A percentile compares a stretch with the other conserved stretches of the same genome.
Evolutionary conservation across 2,113 vertebrate genomes (phyloP).

Genomic region (Phyllostomus discolor): DNA sequence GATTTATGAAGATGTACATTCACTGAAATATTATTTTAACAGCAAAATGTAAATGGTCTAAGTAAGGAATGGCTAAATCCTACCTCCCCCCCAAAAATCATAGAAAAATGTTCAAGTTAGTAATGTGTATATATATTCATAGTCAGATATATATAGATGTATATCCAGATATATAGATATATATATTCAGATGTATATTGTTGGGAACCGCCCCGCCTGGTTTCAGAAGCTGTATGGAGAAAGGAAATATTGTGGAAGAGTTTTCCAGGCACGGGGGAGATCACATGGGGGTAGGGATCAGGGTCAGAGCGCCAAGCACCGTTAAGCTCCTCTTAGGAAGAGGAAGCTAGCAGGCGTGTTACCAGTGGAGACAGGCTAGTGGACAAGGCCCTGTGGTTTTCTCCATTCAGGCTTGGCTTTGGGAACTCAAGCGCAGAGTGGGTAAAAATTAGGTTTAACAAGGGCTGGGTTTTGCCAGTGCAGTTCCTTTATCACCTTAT

Average conservation of each 20-base stretch:
- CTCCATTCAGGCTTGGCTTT: not conserved
- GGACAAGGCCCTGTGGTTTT: not conserved
- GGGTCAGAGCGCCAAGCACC: not conserved
- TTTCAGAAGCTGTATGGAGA: not conserved
- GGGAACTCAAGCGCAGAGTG: not conserved
- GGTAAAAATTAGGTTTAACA: not conserved
- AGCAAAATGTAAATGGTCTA: not conserved
- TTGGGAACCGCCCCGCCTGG: too few relatives aligned
- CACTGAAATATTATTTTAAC: not conserved
- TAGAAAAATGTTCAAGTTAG: not conserved
- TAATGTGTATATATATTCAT: not conserved
- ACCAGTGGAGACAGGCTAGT: not conserved
- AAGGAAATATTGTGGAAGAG: not conserved
- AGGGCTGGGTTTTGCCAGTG: not conserved
- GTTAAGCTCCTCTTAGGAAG: not conserved
- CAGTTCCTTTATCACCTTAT: not conserved
- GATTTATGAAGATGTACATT: not conserved
- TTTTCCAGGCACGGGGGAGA: accelerated
- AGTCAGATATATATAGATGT: too few relatives aligned
- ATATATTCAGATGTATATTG: too few relatives aligned
- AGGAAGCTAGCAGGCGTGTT: not conserved
- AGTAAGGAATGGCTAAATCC: not conserved
- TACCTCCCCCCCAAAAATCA: accelerated
- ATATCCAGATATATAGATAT: too few relatives aligned
- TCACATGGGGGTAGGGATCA: not conserved